Base-by-base conservation (phyloP, 2,888 invertebrate species). In the Leucophenga maculata region DNA sequence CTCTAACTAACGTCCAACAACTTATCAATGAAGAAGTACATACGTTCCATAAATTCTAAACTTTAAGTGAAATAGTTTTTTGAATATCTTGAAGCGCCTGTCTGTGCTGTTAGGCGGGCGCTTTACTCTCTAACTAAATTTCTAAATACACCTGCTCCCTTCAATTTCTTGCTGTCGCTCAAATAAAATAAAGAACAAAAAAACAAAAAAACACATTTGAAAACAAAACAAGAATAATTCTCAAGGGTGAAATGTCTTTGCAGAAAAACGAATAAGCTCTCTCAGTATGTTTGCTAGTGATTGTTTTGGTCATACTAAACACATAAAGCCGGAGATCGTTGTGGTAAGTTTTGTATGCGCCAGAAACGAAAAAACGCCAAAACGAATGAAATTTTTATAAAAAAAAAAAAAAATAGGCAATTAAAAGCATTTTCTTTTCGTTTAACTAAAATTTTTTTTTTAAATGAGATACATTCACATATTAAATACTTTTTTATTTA, bases 181-280 rank as follows among this genome's bases (percentile, higher is more conserved):
- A 73, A 72, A 72, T n/a, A n/a, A 39, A 22, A 52, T 71, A 79
- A 74, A 69, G 69, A 68, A 70, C 65, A 73, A 79, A 77, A 82
- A 78, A 78, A 82, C 77, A 73, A 67, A 79, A 80, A 79, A 80
- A 84, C 52, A 69, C 69, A 72, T 71, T 39, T 60, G 20, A 39
- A 22, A 64, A 77, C 80, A 85, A 80, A 79, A 82, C 79, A 80
- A 84, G 83, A 86, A 86, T 85, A 87, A 87, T 87, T 86, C 85
- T 87, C 82, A 88, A 92, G 92, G 93, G 92, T 93, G 90, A 87
- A 87, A 87, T 86, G 93, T 93, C 93, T 93, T 92, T 93, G 92
- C 93, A 93, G 93, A 93, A 93, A 39, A 86, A 85, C 87, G 86
- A 85, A 86, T 86, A 86, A 86, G 84, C 85, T 16, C 60, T 60